Evolutionary conservation across 2,113 vertebrate genomes (phyloP), one percentile per base, ranked within the genome.

Genomic region (Reinhardtius hippoglossoides): DNA sequence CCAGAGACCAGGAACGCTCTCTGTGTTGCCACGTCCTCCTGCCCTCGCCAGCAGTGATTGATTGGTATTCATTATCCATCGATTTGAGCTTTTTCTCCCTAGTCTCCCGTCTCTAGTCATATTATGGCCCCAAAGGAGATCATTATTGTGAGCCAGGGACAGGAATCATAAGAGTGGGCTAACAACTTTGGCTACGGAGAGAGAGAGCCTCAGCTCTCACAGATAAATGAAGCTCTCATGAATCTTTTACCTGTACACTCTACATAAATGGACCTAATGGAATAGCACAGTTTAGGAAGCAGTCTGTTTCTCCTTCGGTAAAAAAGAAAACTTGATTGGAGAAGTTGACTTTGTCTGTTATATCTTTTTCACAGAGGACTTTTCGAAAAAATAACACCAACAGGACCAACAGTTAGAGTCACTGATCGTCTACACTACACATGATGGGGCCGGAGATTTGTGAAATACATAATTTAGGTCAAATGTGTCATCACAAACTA

Each of bases 51-150:
- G 68, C 57, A 20, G 75, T 89, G 90, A 93, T 88, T 90, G 87
- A 92, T 91, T 81, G 79, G 87, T 83, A 74, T 87, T 90, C 89
- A 88, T 92, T 93, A 90, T 63, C 71, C 78, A 87, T 91, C 79
- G 86, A 90, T 92, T 90, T 78, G 67, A 82, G 85, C 78, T 84
- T 80, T 89, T 87, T 84, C 81, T 80, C 71, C 13, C 16, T 78
- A 82, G 85, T 85, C 74, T 78, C 72, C 88, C 65, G 69, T 91
- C 82, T 88, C 76, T 63, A 74, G 76, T 81, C 69, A 74, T 67
- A 86, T 80, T 60, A 54, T 24, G 77, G 75, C 81, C 84, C 88
- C 83, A 64, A 10, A 87, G 86, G 88, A 83, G 75, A 84, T 85
- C 76, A 75, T 80, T 87, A 81, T 68, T 81, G 75, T 71, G 78